phyloP scores from a whole-genome alignment of 2,113 vertebrate species.

The Motacilla alba region DNA sequence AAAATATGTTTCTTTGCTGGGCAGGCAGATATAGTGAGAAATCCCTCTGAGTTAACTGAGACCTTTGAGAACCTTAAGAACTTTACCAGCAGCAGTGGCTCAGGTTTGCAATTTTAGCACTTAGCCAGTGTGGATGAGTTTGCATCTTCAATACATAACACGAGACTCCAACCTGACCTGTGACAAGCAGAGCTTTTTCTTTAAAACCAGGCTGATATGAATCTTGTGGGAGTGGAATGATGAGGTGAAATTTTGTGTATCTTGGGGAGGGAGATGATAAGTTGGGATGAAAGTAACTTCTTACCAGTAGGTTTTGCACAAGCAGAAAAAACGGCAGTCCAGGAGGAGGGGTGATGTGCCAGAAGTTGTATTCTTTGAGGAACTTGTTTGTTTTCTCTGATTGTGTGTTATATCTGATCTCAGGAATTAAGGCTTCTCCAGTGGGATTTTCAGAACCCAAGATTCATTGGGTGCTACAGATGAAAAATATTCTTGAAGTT shows the following conservation, averaged over 20 bases:
- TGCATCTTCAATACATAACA: not conserved
- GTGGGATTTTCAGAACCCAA: constrained; percentile 9
- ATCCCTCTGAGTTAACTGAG: not conserved
- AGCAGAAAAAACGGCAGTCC: not conserved
- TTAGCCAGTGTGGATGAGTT: not conserved
- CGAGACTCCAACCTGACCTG: not conserved
- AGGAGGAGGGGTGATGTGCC: not conserved
- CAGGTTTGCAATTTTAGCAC: not conserved
- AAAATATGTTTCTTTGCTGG: not conserved
- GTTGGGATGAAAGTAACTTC: not conserved
- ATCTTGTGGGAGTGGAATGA: not conserved
- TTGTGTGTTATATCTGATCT: not conserved
- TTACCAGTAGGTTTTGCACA: not conserved
- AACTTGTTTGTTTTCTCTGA: not conserved
- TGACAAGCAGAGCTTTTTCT: not conserved
- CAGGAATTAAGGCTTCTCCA: not conserved
- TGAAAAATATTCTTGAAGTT: constrained; percentile 49
- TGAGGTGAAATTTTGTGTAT: not conserved
- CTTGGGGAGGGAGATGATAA: not conserved
- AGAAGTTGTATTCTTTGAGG: not conserved
- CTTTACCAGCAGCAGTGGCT: not conserved
- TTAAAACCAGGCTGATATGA: not conserved
- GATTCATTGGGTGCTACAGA: constrained; percentile 17
- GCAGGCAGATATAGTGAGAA: not conserved
- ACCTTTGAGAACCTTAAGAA: not conserved